A percentile compares a stretch with the other conserved stretches of the same genome.
Evolutionary conservation across 2,797 vertebrate species (phyloP).

Genomic region (Synaphobranchus kaupii): DNA sequence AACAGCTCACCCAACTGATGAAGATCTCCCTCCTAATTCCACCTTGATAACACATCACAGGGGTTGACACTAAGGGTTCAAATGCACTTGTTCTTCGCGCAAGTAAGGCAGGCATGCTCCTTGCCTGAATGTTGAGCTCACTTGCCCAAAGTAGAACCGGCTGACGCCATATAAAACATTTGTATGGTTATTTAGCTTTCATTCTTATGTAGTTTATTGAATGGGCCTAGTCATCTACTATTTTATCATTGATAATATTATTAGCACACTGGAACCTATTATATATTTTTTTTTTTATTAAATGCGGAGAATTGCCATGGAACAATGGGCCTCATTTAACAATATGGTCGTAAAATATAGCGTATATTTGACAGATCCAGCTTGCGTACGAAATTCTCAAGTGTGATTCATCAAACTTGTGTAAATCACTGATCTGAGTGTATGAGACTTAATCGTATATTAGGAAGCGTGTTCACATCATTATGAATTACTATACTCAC

Average conservation of each 20-base stretch:
- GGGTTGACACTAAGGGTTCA: neutral
- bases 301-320: no score
- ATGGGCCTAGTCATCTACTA: neutral
- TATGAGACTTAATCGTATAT: no score
- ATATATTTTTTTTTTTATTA: no score
- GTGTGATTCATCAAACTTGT: no score
- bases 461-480: no score
- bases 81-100: neutral
- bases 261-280: neutral
- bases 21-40: neutral
- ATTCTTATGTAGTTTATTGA: neutral
- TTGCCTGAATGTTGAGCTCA: neutral
- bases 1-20: neutral
- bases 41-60: neutral
- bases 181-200: neutral
- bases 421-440: no score
- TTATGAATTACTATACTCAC: no score
- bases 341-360: no score
- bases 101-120: neutral
- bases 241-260: neutral
- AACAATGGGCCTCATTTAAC: no score
- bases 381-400: no score
- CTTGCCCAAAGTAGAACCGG: neutral
- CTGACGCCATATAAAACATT: neutral
- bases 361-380: no score